These are phyloP conservation scores for Tamias sibiricus DNA, from an alignment of 2,113 vertebrate genomes.

Conservation along the genomic window DNA sequence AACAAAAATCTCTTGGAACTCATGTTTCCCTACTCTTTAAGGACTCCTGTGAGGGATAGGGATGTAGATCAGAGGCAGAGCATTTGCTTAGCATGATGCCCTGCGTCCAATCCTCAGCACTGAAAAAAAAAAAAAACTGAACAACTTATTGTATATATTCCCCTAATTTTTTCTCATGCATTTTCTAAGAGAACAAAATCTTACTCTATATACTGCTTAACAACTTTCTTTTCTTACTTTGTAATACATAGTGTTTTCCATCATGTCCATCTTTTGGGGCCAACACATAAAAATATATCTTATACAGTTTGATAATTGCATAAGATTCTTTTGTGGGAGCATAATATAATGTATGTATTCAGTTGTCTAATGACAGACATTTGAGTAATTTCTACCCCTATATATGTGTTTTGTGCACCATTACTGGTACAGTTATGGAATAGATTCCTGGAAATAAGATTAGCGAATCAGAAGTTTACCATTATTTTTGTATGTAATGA, in stretches of 20 bases:
- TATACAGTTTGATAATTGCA: constrained; percentile 29
- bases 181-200: not conserved
- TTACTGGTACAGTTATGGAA: constrained; percentile 13
- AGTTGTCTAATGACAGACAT: not conserved
- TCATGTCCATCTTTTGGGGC: not conserved
- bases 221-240: constrained; percentile 27
- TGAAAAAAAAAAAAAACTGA: not conserved
- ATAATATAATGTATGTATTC: not conserved
- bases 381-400: not conserved
- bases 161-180: not conserved
- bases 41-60: not conserved
- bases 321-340: not conserved
- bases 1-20: not conserved
- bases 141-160: not conserved
- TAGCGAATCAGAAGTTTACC: not conserved
- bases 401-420: not conserved
- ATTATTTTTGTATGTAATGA: constrained; percentile 13
- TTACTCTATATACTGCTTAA: not conserved
- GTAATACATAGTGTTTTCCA: not conserved
- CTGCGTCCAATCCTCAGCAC: not conserved
- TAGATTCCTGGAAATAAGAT: not conserved
- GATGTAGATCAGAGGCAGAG: not conserved
- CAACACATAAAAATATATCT: not conserved
- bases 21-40: not conserved
- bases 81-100: not conserved